Evolutionary conservation across 2,797 vertebrate species (phyloP), one percentile per base, ranked within the genome.

Genomic region (Streptopelia turtur): DNA sequence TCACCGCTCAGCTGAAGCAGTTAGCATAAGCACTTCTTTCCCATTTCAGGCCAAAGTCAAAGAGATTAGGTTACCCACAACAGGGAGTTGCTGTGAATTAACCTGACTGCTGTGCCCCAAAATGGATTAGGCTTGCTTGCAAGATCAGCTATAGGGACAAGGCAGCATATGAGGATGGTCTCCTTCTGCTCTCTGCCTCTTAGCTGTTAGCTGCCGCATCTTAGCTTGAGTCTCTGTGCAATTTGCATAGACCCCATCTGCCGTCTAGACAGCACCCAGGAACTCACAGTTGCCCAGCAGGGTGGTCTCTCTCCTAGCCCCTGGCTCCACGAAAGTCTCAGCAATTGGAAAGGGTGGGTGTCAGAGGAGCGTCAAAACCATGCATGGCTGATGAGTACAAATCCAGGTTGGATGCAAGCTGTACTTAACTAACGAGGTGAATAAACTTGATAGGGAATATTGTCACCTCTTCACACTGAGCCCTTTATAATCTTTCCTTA

Each of bases 211-310:
- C 33, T 0, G 1, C 47, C 1, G 4, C 15, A n/a, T 89, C 33
- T 63, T 59, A 74, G 53, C 45, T 74, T 27, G 39, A 77, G 39
- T 52, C 59, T 87, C 64, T 0, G 0, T 41, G 35, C 25, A 13
- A 94, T 95, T 93, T 95, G 75, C 87, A 92, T 70, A 89, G 71
- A 72, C 22, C n/a, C 74, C 87, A 91, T 84, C 87, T 95, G 93
- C 75, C 0, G 45, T 91, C 91, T 93, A 95, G 93, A 96, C 57
- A 1, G 87, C 76, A 89, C 79, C 56, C 82, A 94, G 56, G 56
- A 89, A 80, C 82, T 77, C 39, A 20, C 30, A 79, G 25, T 63
- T 93, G 89, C 75, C 91, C 89, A 75, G 52, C 53, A 66, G 24
- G 37, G 39, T 64, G 68, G 82, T 83, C 71, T 92, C 89, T 84